A percentile compares a stretch with the other conserved stretches of the same genome.
These are phyloP conservation scores for Festucalex cinctus DNA, from an alignment of 2,113 vertebrate genomes.

Conservation along the genomic window DNA sequence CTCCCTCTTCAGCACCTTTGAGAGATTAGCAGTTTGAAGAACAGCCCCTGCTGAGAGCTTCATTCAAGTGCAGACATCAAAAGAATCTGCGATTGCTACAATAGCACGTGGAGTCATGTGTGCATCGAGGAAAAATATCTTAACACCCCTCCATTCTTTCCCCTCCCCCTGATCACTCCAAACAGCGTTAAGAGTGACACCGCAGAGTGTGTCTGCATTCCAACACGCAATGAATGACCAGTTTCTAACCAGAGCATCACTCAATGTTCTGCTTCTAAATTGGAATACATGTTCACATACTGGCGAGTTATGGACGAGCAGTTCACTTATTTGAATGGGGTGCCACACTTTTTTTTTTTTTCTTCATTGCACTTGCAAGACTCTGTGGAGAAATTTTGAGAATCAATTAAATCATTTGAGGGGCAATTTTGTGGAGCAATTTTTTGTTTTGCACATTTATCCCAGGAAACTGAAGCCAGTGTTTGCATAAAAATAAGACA, in stretches of 20 bases:
- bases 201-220: neutral
- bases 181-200: neutral
- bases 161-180: conserved; percentile 1
- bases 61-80: conserved; percentile 61
- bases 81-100: conserved; percentile 63
- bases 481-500: too few relatives aligned
- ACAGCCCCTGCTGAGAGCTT: conserved; percentile 49
- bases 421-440: too few relatives aligned
- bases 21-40: conserved; percentile 67
- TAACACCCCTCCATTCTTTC: conserved; percentile 17
- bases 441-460: too few relatives aligned
- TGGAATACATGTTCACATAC: too few relatives aligned
- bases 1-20: conserved; percentile 56
- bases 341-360: too few relatives aligned
- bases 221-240: neutral
- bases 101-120: conserved; percentile 45
- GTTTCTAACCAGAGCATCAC: neutral
- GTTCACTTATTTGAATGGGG: too few relatives aligned
- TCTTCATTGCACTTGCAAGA: too few relatives aligned
- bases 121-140: conserved; percentile 22
- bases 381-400: too few relatives aligned
- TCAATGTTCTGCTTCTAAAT: neutral
- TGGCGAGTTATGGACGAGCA: too few relatives aligned
- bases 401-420: too few relatives aligned
- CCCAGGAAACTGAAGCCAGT: too few relatives aligned